Evolutionary conservation across 2,888 invertebrate species (phyloP).

Genomic region (Neoscelio sp.): DNA sequence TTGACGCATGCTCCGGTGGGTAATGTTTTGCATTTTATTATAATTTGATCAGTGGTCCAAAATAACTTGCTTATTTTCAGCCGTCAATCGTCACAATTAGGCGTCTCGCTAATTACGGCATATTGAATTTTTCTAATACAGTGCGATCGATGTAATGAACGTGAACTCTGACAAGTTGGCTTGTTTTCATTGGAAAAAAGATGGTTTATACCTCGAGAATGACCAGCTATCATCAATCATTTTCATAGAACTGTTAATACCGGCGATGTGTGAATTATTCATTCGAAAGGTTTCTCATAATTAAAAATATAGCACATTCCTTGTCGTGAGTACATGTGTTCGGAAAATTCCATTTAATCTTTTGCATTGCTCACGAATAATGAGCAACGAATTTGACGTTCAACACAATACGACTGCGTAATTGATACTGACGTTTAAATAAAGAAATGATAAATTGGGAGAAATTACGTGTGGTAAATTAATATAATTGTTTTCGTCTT

Average conservation of each 20-base stretch:
- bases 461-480: too few species aligned
- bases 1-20: too few species aligned
- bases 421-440: conserved; percentile 3
- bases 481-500: too few species aligned
- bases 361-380: conserved; percentile 12
- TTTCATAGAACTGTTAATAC: conserved; percentile 10
- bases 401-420: conserved; percentile 3
- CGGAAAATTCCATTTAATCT: conserved; percentile 14
- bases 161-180: neutral
- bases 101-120: neutral
- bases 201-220: neutral
- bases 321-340: conserved; percentile 1
- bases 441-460: too few species aligned
- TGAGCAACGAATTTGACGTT: conserved; percentile 16
- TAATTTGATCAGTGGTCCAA: too few species aligned
- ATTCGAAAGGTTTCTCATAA: conserved; percentile 21
- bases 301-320: conserved; percentile 21
- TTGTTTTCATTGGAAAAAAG: conserved; percentile 13
- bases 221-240: conserved; percentile 17
- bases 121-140: conserved; percentile 10
- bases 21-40: too few species aligned
- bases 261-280: conserved; percentile 16
- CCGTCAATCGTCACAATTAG: too few species aligned
- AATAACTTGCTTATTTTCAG: too few species aligned
- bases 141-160: conserved; percentile 11